A percentile compares a stretch with the other conserved stretches of the same genome.
Conservation (phyloP, 2,113 vertebrate genomes). For the Cephalopholis sonnerati region DNA sequence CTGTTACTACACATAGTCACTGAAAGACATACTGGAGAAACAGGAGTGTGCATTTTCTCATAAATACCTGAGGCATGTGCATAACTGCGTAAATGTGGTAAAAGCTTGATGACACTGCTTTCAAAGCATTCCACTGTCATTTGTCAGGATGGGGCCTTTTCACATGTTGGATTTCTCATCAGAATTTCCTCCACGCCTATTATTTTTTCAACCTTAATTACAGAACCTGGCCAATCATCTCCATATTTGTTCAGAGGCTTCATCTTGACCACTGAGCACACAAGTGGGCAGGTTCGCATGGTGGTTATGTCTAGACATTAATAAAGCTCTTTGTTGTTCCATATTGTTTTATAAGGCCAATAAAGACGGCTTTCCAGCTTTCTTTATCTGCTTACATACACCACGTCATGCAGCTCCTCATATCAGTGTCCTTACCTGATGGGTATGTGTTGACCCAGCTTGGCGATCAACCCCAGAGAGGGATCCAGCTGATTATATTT, state of each 20-base stretch:
- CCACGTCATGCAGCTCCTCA: not conserved
- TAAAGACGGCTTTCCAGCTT: not conserved
- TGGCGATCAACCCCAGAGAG: conserved; percentile 92
- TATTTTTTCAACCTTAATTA: not conserved
- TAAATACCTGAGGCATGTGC: conserved; percentile 4
- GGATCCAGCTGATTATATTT: conserved; percentile 92
- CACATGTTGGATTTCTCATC: not conserved
- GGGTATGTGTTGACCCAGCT: conserved; percentile 88
- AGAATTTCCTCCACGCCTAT: not conserved
- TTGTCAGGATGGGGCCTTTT: not conserved
- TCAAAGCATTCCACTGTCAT: not conserved
- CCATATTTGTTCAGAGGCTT: not conserved
- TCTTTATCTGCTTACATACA: too few species aligned
- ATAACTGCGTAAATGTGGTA: not conserved
- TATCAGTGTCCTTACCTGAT: conserved; percentile 86
- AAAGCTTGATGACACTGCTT: not conserved
- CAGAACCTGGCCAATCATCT: not conserved
- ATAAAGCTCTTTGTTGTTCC: not conserved
- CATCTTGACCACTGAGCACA: not conserved
- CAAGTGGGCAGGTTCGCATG: not conserved
- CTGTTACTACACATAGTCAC: not conserved
- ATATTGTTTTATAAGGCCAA: not conserved
- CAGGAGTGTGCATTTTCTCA: not conserved
- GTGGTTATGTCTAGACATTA: not conserved
- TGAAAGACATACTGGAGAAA: not conserved